Evolutionary conservation across 2,888 invertebrate genomes (phyloP), one percentile per base, ranked within the genome.

Genomic region (Agrochola macilenta): DNA sequence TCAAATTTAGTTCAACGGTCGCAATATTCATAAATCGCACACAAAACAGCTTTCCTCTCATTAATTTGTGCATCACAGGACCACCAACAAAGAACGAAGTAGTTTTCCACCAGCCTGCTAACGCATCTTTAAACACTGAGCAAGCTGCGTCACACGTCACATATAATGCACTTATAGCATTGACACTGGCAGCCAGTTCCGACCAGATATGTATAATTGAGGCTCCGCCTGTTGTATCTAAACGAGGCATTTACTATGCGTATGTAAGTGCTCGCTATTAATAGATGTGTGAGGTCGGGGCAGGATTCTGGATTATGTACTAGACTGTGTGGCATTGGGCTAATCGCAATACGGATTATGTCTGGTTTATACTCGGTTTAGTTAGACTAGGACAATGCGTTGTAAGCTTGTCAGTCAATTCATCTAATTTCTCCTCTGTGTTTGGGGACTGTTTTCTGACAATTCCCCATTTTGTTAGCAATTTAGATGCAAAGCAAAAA

Each of bases 161-260:
- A 35, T 58, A 46, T 85, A 82, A 76, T 80, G 76, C 76, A 78
- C 78, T 85, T 85, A 39, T 9, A 85, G 76, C 72, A 85, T 83
- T 76, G 78, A 76, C 78, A 76, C 74, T 69, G 85, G 54, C 65
- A 57, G 68, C 63, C 68, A 79, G 85, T 77, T 85, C 68, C 39
- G 12, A 74, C 75, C 39, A 79, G 77, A 81, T n/a, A n/a, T 76
- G 30, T 30, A 69, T 39, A 61, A 77, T 73, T 61, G 14, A 61
- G 57, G 35, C 64, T 72, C 39, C 58, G 65, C 39, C 65, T 68
- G n/a, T 65, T 43, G n/a, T 49, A 58, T 58, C 64, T 84, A 74
- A 84, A 80, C 68, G 66, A 72, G 61, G 69, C 72, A 72, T 74
- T 74, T 54, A 76, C 52, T 74, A 57, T 71, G 74, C 74, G 57